phyloP scores from a whole-genome alignment of 2,113 vertebrate genomes.

The Salvelinus sp. region DNA sequence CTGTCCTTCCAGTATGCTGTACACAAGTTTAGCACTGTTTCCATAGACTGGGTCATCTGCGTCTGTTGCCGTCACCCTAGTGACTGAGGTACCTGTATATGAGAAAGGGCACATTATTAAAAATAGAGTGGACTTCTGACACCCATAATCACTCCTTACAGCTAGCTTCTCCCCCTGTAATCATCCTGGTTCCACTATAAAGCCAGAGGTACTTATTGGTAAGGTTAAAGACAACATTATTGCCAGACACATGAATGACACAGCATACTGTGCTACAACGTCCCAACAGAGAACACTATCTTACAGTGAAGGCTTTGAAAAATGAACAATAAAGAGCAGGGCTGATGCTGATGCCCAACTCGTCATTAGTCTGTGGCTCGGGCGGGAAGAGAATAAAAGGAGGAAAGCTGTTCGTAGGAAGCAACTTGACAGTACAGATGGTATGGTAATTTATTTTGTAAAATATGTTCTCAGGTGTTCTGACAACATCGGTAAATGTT shows the following conservation, averaged over 20 bases:
- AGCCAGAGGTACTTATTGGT: neutral
- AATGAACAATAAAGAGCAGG: conserved; percentile 27
- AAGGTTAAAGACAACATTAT: neutral
- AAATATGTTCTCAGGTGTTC: conserved; percentile 66
- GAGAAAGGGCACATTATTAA: conserved; percentile 18
- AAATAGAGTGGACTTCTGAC: neutral
- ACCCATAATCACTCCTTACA: neutral
- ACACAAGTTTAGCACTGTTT: conserved; percentile 95
- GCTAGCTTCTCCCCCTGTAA: too few relatives aligned
- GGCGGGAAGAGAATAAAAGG: neutral
- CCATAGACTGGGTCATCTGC: conserved; percentile 96
- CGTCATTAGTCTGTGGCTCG: conserved; percentile 16
- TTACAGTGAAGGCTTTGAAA: neutral
- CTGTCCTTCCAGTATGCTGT: conserved; percentile 96
- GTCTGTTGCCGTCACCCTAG: conserved; percentile 92
- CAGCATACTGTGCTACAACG: neutral
- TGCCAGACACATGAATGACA: neutral
- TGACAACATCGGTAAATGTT: conserved; percentile 66
- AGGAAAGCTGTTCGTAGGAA: conserved; percentile 22
- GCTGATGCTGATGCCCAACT: conserved; percentile 40
- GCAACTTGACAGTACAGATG: conserved; percentile 67
- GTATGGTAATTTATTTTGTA: conserved; percentile 72
- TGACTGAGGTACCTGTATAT: conserved; percentile 89
- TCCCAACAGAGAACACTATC: neutral
- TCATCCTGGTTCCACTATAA: neutral